phyloP scores from a whole-genome alignment of 2,888 invertebrate species.

The Agapetus fuscipes region DNA sequence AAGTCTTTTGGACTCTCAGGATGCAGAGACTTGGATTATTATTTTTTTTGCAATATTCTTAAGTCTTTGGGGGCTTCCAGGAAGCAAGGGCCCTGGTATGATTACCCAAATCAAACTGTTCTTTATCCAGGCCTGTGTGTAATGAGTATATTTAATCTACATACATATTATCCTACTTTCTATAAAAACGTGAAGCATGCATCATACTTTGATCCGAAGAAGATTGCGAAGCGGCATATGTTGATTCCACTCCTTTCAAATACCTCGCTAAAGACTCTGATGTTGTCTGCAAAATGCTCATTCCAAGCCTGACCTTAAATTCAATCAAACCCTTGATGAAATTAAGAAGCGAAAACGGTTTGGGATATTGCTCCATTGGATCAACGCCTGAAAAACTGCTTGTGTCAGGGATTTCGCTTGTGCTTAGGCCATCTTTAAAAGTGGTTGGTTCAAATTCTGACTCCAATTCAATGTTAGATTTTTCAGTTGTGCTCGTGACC shows the following conservation, averaged over 20 bases:
- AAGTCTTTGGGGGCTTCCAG: too few relatives aligned
- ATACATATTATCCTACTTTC: slow-evolving; percentile 1
- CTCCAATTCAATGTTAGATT: slow-evolving; percentile 3
- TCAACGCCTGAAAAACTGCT: too few relatives aligned
- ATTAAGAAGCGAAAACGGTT: slow-evolving; percentile 43
- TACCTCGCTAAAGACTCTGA: slow-evolving; percentile 58
- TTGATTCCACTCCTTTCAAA: slow-evolving; percentile 47
- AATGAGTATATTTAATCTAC: slow-evolving; percentile 1
- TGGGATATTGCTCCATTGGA: slow-evolving; percentile 11
- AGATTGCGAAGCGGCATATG: neutral
- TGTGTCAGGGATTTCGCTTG: slow-evolving; percentile 16
- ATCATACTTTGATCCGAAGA: neutral
- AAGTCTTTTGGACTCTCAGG: too few relatives aligned
- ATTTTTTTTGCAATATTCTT: too few relatives aligned
- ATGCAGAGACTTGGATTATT: too few relatives aligned
- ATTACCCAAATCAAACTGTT: too few relatives aligned
- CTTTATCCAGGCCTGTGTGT: too few relatives aligned
- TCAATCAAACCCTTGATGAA: slow-evolving; percentile 56
- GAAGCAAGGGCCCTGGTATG: too few relatives aligned
- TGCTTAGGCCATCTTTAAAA: slow-evolving; percentile 11
- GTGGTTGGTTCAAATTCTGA: neutral
- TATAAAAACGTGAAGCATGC: slow-evolving; percentile 1
- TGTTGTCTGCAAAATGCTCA: slow-evolving; percentile 57
- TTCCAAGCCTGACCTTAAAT: slow-evolving; percentile 56
- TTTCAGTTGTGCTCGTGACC: slow-evolving; percentile 16